Evolutionary conservation across 2,797 vertebrate genomes (phyloP).

Genomic region (Nasua narica): DNA sequence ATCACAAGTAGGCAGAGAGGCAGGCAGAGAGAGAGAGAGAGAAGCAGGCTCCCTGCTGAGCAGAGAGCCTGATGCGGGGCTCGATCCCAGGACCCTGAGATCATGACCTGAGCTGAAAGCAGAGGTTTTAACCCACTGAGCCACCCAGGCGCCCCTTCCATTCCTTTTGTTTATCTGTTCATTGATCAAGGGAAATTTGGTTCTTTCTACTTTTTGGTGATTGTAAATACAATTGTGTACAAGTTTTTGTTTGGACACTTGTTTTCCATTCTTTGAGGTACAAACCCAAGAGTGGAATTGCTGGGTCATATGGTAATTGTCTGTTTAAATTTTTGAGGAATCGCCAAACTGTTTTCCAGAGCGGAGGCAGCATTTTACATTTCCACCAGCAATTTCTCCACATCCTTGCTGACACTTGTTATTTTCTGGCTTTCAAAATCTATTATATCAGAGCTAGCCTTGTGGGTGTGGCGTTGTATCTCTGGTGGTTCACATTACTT

Average conservation of each 20-base stretch:
- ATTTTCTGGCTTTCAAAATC: not conserved
- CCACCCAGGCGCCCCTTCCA: too few relatives aligned
- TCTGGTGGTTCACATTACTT: not conserved
- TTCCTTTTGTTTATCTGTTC: conserved; percentile 3
- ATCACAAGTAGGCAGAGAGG: too few relatives aligned
- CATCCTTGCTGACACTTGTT: not conserved
- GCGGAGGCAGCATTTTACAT: not conserved
- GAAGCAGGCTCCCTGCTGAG: too few relatives aligned
- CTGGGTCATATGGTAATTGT: not conserved
- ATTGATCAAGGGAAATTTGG: not conserved
- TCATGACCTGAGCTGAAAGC: too few relatives aligned
- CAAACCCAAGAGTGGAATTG: not conserved
- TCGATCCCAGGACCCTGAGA: too few relatives aligned
- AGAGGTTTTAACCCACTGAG: too few relatives aligned
- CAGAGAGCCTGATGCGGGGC: too few relatives aligned
- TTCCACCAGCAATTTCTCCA: not conserved
- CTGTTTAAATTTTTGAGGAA: not conserved
- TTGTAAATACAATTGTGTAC: not conserved
- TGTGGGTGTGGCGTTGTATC: not conserved
- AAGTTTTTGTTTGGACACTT: not conserved
- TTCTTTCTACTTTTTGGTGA: not conserved
- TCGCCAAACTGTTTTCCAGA: not conserved
- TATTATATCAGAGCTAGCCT: not conserved
- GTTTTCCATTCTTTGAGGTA: not conserved
- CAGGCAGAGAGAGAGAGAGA: too few relatives aligned